These are phyloP conservation scores for Sitophilus oryzae DNA, from an alignment of 1,140 invertebrate genomes.

Conservation along the genomic window DNA sequence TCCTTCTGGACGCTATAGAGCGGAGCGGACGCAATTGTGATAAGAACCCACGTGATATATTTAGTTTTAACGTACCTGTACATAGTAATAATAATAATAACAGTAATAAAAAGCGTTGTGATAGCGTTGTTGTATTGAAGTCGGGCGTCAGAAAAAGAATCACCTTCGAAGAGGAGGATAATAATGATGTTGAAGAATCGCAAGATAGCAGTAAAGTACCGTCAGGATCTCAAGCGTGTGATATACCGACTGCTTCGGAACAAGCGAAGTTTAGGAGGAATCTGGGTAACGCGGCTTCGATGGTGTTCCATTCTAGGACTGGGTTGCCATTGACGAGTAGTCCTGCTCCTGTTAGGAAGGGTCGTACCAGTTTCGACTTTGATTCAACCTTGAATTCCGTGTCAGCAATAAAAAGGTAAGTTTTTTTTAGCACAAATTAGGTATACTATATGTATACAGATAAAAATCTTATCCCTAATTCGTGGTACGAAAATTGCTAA, in stretches of 20 bases:
- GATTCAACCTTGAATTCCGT: constrained; percentile 76
- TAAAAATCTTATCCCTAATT: no score
- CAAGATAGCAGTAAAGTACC: neutral
- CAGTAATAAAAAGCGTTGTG: constrained; percentile 41
- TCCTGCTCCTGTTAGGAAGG: constrained; percentile 73
- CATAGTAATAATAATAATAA: no score
- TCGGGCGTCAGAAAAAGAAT: constrained; percentile 29
- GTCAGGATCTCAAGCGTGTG: neutral
- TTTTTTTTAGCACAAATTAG: no score
- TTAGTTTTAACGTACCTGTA: constrained; percentile 36
- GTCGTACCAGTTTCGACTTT: constrained; percentile 75
- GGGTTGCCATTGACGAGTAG: constrained; percentile 82
- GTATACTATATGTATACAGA: no score
- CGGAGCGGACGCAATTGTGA: constrained; percentile 40
- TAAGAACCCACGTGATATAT: constrained; percentile 41
- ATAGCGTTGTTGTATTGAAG: constrained; percentile 32
- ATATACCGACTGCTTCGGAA: constrained; percentile 61
- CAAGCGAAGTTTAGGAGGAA: constrained; percentile 69
- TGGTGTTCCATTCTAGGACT: constrained; percentile 79
- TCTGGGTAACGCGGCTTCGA: constrained; percentile 71
- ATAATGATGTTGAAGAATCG: neutral
- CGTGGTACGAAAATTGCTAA: no score
- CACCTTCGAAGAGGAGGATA: constrained; percentile 27
- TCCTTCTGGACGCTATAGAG: constrained; percentile 50
- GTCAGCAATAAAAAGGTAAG: constrained; percentile 79